These are phyloP conservation scores for Triplophysa siluroides DNA, from an alignment of 2,113 vertebrate species.

Conservation along the genomic window DNA sequence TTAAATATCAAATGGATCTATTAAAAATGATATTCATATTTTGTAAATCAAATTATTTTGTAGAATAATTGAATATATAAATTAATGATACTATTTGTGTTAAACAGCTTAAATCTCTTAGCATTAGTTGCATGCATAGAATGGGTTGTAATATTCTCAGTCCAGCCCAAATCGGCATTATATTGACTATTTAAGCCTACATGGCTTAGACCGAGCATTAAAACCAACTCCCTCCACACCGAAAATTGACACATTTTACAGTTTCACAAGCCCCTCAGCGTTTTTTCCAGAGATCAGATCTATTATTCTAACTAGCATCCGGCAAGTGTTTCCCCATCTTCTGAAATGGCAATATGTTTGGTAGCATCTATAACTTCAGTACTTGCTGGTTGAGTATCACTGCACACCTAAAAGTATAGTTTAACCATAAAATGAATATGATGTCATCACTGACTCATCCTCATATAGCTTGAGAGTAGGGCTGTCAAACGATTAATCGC, in stretches of 20 bases:
- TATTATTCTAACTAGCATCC: background rate
- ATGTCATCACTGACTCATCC: background rate
- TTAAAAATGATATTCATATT: constrained; percentile 1
- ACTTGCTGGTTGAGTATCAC: background rate
- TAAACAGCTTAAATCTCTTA: background rate
- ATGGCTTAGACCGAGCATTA: no score
- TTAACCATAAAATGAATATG: background rate
- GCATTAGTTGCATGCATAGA: constrained; percentile 18
- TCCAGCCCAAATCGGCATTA: background rate
- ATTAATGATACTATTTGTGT: background rate
- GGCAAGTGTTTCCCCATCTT: background rate
- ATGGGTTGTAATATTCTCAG: background rate
- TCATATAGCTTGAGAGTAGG: background rate
- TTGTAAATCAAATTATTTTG: constrained; percentile 25
- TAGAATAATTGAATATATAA: constrained; percentile 30
- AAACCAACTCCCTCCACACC: no score
- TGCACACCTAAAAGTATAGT: background rate
- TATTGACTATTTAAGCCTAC: background rate
- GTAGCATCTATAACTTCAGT: background rate
- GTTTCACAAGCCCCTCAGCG: background rate
- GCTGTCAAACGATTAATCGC: no score
- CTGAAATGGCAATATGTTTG: constrained; percentile 6
- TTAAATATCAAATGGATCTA: constrained; percentile 26
- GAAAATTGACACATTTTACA: background rate
- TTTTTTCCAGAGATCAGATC: background rate